Base-by-base conservation (phyloP, 1,140 invertebrate genomes). In the Drosophila kepulauana region DNA sequence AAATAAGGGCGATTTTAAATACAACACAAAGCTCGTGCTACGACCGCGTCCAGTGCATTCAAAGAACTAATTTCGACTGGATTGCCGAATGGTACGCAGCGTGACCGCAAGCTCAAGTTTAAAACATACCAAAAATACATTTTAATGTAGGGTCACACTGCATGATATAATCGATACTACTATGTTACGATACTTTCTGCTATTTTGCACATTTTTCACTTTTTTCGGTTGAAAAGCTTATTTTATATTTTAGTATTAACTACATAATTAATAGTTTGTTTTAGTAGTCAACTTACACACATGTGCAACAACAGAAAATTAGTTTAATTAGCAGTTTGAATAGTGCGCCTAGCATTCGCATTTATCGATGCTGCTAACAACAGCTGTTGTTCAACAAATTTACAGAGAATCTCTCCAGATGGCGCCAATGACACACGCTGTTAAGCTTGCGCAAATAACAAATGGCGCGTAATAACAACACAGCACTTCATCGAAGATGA, bases 21-120 rank as follows among this genome's bases (percentile, higher is more conserved):
- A 25, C 41, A 33, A 56, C 15, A 67, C 33, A 61, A 71, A 52
- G 51, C 38, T 54, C 33, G 43, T 8, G 41, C 45, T 51, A 13
- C 5, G 20, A 46, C 10, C 33, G 30, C 58, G 51, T 70, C 51
- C 66, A 45, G 11, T 7, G 33, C n/a, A 10, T 28, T 45, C 72
- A 70, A 33, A 62, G 57, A 62, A 62, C 41, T 15, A 20, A 56
- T 62, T 61, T 61, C 71, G 57, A 74, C 71, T 74, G 65, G 62
- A 46, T 30, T 69, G 57, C 25, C 13, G 35, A 41, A 25, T 33
- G 11, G 16, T n/a, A 13, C n/a, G 3, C 41, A 13, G 41, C 4
- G 41, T 43, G 41, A 13, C 41, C 41, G 41, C 41, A n/a, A 7
- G 3, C 5, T 3, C 11, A 43, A 43, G 11, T 13, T 43, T 0